A percentile compares a stretch with the other conserved stretches of the same genome.
phyloP scores from a whole-genome alignment of 2,888 invertebrate genomes.

The Macroteleia sp. region DNA sequence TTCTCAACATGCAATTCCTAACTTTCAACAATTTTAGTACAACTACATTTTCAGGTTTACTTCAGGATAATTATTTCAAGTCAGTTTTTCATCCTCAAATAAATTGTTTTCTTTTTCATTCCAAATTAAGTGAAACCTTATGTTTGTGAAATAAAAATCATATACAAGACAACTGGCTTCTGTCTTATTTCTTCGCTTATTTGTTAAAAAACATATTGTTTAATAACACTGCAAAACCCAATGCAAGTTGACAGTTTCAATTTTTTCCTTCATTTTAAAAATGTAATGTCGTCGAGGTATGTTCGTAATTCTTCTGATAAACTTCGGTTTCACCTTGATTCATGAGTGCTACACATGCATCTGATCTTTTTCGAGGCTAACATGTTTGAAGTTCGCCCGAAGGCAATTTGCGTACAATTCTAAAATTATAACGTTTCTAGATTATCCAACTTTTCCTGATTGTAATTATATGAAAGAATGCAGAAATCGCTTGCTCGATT shows the following conservation, averaged over 20 bases:
- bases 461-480: constrained; percentile 31
- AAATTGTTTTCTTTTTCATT: too few relatives aligned
- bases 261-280: constrained; percentile 24
- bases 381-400: constrained; percentile 45
- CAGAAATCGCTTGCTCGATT: constrained; percentile 16
- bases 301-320: constrained; percentile 36
- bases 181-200: too few relatives aligned
- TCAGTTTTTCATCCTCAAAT: too few relatives aligned
- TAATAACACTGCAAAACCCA: too few relatives aligned
- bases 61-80: background rate
- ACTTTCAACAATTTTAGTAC: constrained; percentile 16
- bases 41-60: background rate
- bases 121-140: too few relatives aligned
- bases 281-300: constrained; percentile 30
- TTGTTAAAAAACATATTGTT: too few relatives aligned
- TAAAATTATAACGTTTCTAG: constrained; percentile 34
- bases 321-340: constrained; percentile 51
- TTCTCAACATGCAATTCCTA: constrained; percentile 1
- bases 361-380: constrained; percentile 53
- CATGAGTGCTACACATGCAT: constrained; percentile 42
- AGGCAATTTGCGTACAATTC: constrained; percentile 36
- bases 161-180: too few relatives aligned
- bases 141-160: constrained; percentile 8
- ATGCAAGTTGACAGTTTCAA: too few relatives aligned
- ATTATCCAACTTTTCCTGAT: constrained; percentile 40